Base-by-base conservation (phyloP, 2,888 invertebrate species). In the Dynastes grantii region DNA sequence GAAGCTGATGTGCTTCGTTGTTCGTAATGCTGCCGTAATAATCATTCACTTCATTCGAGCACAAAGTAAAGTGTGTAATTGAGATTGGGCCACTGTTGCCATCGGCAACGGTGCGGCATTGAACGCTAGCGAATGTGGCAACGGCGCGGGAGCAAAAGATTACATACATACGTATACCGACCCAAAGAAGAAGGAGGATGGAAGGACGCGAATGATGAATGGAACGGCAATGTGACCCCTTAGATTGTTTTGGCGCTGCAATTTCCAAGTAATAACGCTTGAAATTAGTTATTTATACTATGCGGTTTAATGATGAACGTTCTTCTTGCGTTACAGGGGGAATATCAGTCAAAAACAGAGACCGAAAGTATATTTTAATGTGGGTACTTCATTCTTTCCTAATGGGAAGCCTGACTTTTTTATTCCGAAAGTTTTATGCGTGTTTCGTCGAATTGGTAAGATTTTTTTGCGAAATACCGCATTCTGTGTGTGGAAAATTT, bases 201-300 rank as follows among this genome's bases (percentile, higher is more conserved):
- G 63, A 63, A 29, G 63, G 63, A 63, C 63, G 63, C 63, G 63
- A 63, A 51, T 29, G 51, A 68, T 51, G 68, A 68, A 49, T 68
- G 68, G 68, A 51, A 49, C 27, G 29, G 13, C 68, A 68, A 22
- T 68, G 51, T 63, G 68, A 68, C 68, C 68, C 68, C 49, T 49
- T 51, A 27, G 49, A 51, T 51, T 68, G 68, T 65, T 45, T 49
- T 29, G 51, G 51, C 51, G 68, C 3, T 68, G 68, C 68, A 68
- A 68, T 68, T 68, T 68, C 49, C 51, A 68, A 51, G 51, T 68
- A 68, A 68, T 68, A 68, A 51, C 51, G 51, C 68, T 29, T 68
- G 68, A 68, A 68, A 68, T 68, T 68, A 27, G 68, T 49, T 68
- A 68, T 51, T 68, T 68, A 68, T 68, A 51, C 68, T 51, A 29